Conservation (phyloP, 92 coral and sea anemone genomes). For the Paragorgia papillata region DNA sequence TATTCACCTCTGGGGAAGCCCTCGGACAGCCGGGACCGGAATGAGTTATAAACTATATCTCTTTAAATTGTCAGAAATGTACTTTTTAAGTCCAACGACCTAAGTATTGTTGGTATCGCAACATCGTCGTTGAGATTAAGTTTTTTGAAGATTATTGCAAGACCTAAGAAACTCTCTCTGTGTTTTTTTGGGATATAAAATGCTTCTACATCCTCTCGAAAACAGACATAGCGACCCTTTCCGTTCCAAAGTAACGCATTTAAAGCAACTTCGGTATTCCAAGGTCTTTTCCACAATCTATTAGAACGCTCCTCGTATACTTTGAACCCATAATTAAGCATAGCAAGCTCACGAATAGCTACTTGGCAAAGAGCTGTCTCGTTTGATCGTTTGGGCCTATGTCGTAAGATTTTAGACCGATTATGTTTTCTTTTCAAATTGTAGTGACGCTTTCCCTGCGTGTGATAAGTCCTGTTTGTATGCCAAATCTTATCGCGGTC, state of each 20-base stretch:
- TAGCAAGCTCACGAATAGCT: slow-evolving; percentile 65
- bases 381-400: too few relatives aligned
- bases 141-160: slow-evolving; percentile 70
- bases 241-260: slow-evolving; percentile 97
- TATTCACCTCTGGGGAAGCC: too few relatives aligned
- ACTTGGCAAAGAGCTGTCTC: slow-evolving; percentile 71
- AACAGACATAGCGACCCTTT: slow-evolving; percentile 74
- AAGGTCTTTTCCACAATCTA: slow-evolving; percentile 33
- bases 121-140: slow-evolving; percentile 69
- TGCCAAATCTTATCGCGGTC: slow-evolving; percentile 75
- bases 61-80: not conserved
- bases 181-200: slow-evolving; percentile 73
- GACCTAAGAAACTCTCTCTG: slow-evolving; percentile 58
- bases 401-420: too few relatives aligned
- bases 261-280: slow-evolving; percentile 82
- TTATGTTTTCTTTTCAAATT: slow-evolving; percentile 80
- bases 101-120: slow-evolving; percentile 77
- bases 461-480: slow-evolving; percentile 61
- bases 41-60: too few relatives aligned
- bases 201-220: slow-evolving; percentile 57
- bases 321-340: slow-evolving; percentile 59
- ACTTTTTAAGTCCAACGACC: slow-evolving; percentile 69
- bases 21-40: too few relatives aligned
- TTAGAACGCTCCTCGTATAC: slow-evolving; percentile 41
- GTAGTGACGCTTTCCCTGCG: slow-evolving; percentile 70